Evolutionary conservation across 23 tunicate genomes (phyloP).

Genomic region (Botrylloides violaceus): DNA sequence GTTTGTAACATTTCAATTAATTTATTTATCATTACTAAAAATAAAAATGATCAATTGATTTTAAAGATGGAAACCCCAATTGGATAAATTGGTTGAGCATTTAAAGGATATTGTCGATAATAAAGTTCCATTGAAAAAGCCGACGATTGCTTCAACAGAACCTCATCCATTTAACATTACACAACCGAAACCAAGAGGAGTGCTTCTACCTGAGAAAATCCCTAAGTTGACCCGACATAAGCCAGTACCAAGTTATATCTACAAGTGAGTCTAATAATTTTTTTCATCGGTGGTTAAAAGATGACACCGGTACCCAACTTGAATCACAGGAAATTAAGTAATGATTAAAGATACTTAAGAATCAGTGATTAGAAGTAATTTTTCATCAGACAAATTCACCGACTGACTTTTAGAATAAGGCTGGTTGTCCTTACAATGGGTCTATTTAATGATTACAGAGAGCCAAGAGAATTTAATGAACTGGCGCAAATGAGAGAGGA

Average conservation of each 20-base stretch:
- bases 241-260: slow-evolving; percentile 53
- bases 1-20: slow-evolving; percentile 6
- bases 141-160: slow-evolving; percentile 28
- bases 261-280: slow-evolving; percentile 43
- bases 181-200: slow-evolving; percentile 61
- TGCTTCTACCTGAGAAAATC: slow-evolving; percentile 75
- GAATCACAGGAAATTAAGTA: no score
- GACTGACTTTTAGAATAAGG: no score
- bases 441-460: no score
- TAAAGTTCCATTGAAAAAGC: slow-evolving; percentile 37
- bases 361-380: no score
- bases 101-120: slow-evolving; percentile 48
- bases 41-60: not conserved
- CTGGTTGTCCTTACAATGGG: no score
- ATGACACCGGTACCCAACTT: no score
- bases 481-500: slow-evolving; percentile 33
- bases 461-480: slow-evolving; percentile 43
- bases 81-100: slow-evolving; percentile 33
- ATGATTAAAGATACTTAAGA: no score
- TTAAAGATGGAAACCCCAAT: slow-evolving; percentile 56
- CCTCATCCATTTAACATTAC: slow-evolving; percentile 64
- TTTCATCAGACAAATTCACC: no score
- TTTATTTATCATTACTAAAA: not conserved
- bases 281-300: no score
- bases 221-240: slow-evolving; percentile 39